Conservation (phyloP, 2,113 vertebrate genomes). For the Morphnarchus princeps region DNA sequence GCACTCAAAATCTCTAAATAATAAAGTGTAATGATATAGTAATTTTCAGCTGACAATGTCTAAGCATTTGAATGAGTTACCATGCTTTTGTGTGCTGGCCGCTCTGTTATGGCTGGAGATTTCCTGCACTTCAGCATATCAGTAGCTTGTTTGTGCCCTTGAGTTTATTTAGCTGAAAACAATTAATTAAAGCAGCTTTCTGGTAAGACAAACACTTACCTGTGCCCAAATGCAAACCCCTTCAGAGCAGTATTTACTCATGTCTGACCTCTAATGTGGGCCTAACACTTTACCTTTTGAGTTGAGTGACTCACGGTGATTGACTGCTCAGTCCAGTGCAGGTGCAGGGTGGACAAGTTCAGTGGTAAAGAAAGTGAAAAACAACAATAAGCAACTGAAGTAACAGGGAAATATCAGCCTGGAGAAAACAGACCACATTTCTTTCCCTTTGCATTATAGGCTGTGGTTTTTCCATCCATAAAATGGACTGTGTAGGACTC, state of each 20-base stretch:
- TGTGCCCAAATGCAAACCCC: not conserved
- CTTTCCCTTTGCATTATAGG: not conserved
- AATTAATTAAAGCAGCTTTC: not conserved
- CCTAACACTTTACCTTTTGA: not conserved
- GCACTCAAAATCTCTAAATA: not conserved
- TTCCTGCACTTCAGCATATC: not conserved
- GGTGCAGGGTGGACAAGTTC: not conserved
- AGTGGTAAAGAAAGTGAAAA: not conserved
- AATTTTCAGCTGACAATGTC: not conserved
- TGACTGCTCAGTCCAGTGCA: not conserved
- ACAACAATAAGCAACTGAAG: not conserved
- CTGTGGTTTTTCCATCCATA: not conserved
- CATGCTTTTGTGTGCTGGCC: not conserved
- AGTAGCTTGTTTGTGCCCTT: not conserved
- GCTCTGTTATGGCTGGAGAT: not conserved
- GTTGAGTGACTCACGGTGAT: not conserved
- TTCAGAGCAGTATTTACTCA: not conserved
- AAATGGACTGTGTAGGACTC: not conserved
- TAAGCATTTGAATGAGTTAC: not conserved
- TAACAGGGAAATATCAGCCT: not conserved
- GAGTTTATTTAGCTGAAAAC: not conserved
- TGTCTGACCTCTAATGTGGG: not conserved
- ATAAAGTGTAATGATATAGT: not conserved
- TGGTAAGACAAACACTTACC: not conserved
- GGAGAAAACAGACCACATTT: not conserved